Evolutionary conservation across 2,888 invertebrate genomes (phyloP).

Genomic region (Smittia sp.): DNA sequence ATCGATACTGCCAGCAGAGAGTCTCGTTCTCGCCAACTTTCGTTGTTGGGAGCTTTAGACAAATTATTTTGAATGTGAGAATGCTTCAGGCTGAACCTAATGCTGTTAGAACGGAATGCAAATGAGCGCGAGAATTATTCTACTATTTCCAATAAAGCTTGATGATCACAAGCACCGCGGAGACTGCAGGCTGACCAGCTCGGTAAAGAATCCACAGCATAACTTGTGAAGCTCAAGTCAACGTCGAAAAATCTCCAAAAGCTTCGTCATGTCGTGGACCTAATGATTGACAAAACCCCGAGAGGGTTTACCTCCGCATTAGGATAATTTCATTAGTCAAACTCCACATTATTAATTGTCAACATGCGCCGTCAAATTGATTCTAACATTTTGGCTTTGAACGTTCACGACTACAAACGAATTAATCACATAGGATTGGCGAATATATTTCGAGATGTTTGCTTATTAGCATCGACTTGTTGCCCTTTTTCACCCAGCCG

Average conservation of each 20-base stretch:
- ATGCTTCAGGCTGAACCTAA: neutral
- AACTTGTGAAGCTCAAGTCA: too few relatives aligned
- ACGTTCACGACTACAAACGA: slow-evolving; percentile 4
- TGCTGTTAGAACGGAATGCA: neutral
- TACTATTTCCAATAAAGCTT: neutral
- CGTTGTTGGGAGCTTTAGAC: slow-evolving; percentile 1
- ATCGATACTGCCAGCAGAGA: slow-evolving; percentile 38
- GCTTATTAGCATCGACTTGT: neutral
- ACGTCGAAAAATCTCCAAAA: too few relatives aligned
- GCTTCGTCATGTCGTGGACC: too few relatives aligned
- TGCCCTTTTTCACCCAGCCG: slow-evolving; percentile 3
- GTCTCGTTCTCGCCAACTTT: slow-evolving; percentile 26
- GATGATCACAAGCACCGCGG: neutral
- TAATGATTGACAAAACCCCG: too few relatives aligned
- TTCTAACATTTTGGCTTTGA: slow-evolving; percentile 8
- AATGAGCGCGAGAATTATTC: neutral
- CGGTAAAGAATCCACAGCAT: too few relatives aligned
- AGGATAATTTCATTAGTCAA: too few relatives aligned
- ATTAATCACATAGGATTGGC: slow-evolving; percentile 3
- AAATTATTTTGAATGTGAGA: neutral
- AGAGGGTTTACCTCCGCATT: too few relatives aligned
- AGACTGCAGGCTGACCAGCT: too few relatives aligned
- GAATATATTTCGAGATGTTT: neutral
- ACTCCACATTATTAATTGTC: neutral
- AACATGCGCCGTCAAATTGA: neutral